Percentiles rank a stretch among this genome's conserved stretches.
Conservation (phyloP, 2,113 vertebrate species). For the Misgurnus mizolepis region DNA sequence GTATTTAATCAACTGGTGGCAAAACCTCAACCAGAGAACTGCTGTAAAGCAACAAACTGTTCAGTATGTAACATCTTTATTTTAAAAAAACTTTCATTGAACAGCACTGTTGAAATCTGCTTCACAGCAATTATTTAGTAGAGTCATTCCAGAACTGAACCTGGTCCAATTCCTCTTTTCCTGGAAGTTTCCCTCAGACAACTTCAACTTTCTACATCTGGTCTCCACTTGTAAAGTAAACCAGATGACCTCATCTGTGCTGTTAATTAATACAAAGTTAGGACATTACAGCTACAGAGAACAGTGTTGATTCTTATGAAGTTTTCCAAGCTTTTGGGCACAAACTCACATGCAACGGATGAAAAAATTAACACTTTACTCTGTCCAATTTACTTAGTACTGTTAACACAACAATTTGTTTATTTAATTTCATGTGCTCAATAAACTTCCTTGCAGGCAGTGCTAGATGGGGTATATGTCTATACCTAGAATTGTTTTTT, state of each 20-base stretch:
- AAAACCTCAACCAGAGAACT: too few relatives aligned
- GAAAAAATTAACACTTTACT: too few relatives aligned
- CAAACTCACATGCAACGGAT: background rate
- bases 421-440: too few relatives aligned
- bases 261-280: constrained; percentile 1
- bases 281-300: constrained; percentile 12
- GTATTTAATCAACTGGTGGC: too few relatives aligned
- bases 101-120: background rate
- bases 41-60: too few relatives aligned
- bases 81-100: background rate
- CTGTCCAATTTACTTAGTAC: too few relatives aligned
- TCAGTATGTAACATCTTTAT: background rate
- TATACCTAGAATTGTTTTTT: too few relatives aligned
- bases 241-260: constrained; percentile 6
- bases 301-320: background rate
- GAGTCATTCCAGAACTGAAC: background rate
- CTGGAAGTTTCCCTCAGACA: constrained; percentile 3
- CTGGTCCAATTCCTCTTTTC: background rate
- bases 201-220: constrained; percentile 9
- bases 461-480: too few relatives aligned
- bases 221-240: constrained; percentile 2
- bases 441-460: too few relatives aligned
- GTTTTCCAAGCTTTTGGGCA: background rate
- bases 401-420: too few relatives aligned
- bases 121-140: background rate